Evolutionary conservation across 2,888 invertebrate genomes (phyloP).

Genomic region (Acleris literana): DNA sequence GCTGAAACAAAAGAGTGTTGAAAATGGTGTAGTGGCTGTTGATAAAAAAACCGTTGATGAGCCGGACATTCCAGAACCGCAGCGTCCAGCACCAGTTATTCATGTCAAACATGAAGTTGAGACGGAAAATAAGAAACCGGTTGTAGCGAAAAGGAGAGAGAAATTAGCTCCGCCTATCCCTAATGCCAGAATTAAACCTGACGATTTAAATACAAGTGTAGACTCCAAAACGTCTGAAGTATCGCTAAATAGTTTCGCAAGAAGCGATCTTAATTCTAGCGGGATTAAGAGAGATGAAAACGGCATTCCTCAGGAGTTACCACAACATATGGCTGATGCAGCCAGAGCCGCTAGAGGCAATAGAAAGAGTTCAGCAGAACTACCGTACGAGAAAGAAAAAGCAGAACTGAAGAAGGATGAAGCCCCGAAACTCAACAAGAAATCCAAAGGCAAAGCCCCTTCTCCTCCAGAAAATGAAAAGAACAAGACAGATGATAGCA

Average conservation of each 20-base stretch:
- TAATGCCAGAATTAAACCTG: slow-evolving; percentile 72
- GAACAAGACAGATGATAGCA: slow-evolving; percentile 78
- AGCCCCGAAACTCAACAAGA: slow-evolving; percentile 75
- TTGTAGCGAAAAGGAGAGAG: slow-evolving; percentile 80
- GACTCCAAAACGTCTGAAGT: slow-evolving; percentile 67
- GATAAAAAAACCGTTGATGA: slow-evolving; percentile 71
- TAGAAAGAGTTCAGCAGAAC: slow-evolving; percentile 81
- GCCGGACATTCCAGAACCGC: slow-evolving; percentile 71
- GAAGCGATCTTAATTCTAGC: slow-evolving; percentile 81
- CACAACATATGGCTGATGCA: slow-evolving; percentile 88
- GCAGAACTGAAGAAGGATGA: slow-evolving; percentile 64
- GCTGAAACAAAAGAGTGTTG: slow-evolving; percentile 71
- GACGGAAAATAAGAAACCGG: slow-evolving; percentile 73
- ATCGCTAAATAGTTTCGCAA: slow-evolving; percentile 61
- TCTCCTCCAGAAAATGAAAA: slow-evolving; percentile 85
- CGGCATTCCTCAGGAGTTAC: slow-evolving; percentile 87
- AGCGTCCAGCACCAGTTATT: slow-evolving; percentile 58
- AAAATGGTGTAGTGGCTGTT: slow-evolving; percentile 66
- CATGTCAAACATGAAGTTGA: slow-evolving; percentile 82
- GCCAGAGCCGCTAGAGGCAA: slow-evolving; percentile 88
- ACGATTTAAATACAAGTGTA: slow-evolving; percentile 59
- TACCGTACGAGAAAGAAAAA: slow-evolving; percentile 63
- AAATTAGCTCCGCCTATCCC: slow-evolving; percentile 79
- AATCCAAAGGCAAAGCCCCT: slow-evolving; percentile 89
- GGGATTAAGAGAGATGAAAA: slow-evolving; percentile 84